A percentile compares a stretch with the other conserved stretches of the same genome.
Evolutionary conservation across 64 coral and sea anemone species (phyloP).

Genomic region (Porites lutea): DNA sequence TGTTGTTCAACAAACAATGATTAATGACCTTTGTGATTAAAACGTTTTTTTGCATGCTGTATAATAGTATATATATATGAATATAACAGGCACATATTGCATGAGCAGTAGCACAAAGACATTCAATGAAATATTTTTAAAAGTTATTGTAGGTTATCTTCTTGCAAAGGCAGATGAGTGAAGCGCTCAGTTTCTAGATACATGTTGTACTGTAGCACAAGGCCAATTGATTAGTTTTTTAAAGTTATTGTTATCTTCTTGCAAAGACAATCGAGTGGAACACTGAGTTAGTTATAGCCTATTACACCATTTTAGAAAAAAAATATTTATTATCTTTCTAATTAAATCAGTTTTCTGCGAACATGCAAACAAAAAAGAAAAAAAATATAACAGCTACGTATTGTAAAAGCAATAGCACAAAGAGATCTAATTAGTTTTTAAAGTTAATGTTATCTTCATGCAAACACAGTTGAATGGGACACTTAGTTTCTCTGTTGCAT

Average conservation of each 20-base stretch:
- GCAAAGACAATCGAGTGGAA: background rate
- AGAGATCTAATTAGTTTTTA: constrained; percentile 1
- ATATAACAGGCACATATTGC: constrained; percentile 5
- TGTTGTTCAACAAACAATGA: constrained; percentile 28
- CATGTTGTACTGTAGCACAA: too few relatives aligned
- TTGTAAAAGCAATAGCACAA: constrained; percentile 18
- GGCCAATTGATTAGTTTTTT: background rate
- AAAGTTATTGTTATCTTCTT: background rate
- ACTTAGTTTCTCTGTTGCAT: constrained; percentile 14
- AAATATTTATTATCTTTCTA: background rate
- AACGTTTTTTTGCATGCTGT: background rate
- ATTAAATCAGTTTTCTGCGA: constrained; percentile 22
- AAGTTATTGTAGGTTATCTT: constrained; percentile 22
- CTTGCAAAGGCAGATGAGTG: background rate
- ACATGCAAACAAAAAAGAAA: constrained; percentile 22
- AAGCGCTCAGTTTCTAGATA: too few relatives aligned
- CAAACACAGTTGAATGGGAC: constrained; percentile 15
- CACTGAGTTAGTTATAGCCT: background rate
- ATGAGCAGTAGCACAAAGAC: constrained; percentile 20
- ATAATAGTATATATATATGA: background rate
- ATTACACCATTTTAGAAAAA: constrained; percentile 7
- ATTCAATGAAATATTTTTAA: constrained; percentile 14
- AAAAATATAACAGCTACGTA: constrained; percentile 3
- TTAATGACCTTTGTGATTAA: constrained; percentile 26
- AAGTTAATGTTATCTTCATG: constrained; percentile 13